These are phyloP conservation scores for Saguinus imperator DNA, from an alignment of 2,113 vertebrate genomes.

Conservation along the genomic window DNA sequence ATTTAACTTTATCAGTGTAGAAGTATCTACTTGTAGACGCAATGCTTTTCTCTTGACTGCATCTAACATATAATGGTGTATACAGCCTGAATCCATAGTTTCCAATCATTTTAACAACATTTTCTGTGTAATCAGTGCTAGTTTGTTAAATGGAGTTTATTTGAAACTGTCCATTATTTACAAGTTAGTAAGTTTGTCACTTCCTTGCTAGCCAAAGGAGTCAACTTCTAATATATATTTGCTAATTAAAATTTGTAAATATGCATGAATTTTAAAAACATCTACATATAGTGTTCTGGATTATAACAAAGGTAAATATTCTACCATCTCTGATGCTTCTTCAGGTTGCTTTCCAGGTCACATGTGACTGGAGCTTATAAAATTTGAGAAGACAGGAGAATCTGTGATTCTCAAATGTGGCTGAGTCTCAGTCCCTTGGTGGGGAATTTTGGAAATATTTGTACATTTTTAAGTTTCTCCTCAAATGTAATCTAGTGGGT, in stretches of 20 bases:
- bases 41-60: neutral
- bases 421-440: fast-evolving
- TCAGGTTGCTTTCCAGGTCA: neutral
- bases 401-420: neutral
- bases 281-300: neutral
- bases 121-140: neutral
- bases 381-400: neutral
- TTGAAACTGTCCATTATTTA: neutral
- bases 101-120: neutral
- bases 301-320: neutral
- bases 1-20: neutral
- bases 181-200: neutral
- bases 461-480: neutral
- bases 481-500: neutral
- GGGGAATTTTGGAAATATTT: neutral
- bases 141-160: neutral
- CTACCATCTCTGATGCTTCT: neutral
- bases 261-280: neutral
- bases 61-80: neutral
- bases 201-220: neutral
- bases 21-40: neutral
- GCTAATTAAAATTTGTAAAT: neutral
- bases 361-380: neutral
- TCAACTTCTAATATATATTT: neutral
- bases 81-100: neutral